Evolutionary conservation across 2,888 invertebrate species (phyloP), one percentile per base, ranked within the genome.

Genomic region (Tyria jacobaeae): DNA sequence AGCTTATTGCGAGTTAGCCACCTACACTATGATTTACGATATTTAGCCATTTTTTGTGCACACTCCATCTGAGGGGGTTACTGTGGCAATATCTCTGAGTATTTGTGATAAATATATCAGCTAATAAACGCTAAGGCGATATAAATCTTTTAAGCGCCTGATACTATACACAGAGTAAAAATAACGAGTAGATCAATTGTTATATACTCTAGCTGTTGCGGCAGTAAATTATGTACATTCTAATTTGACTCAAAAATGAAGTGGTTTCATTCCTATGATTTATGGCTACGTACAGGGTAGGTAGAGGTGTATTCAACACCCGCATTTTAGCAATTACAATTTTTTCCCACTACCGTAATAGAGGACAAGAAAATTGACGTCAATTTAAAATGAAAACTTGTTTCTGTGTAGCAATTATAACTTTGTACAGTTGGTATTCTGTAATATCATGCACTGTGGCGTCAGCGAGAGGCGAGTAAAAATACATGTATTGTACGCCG

Each of bases 41-140:
- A 73, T 76, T 80, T 75, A 77, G 70, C 77, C 74, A 71, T 82
- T 80, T 83, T 84, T 82, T 78, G 75, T 77, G 68, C 49, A 39
- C 72, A 68, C 76, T 68, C 63, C 73, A 72, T 78, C 79, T 56
- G 79, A 74, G 81, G 78, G 77, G 79, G 81, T 82, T 82, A 83
- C 81, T 79, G 70, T 58, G 73, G 82, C 85, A 90, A 91, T 92
- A 89, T 89, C 86, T 89, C 81, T 86, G 82, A 89, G 90, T 90
- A 90, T 86, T 73, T 76, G 81, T 87, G 90, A 92, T 92, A 91
- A 89, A 92, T 92, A 91, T 89, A 88, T 89, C 73, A 76, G 86
- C 92, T 92, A 92, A 92, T 92, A 92, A 90, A 89, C 87, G 87
- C 88, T 87, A 88, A 88, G 89, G 83, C 80, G 83, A 71, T 76